These are phyloP conservation scores for Ovis aries DNA, from an alignment of 2,113 vertebrate species.

Conservation along the genomic window ARS-UI_Ramb_v3.0 NC_056059.1:115602501-115603000, in stretches of 20 bases:
- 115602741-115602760: rapidly evolving
- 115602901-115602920: neutral
- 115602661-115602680: rapidly evolving
- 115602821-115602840: neutral
- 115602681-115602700: rapidly evolving
- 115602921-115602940: rapidly evolving
- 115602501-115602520: too few species aligned
- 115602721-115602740: neutral
- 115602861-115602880: slow-evolving; percentile 28
- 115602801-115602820: neutral
- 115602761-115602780: neutral
- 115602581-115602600: neutral
- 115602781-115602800: neutral
- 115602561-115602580: rapidly evolving
- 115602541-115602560: neutral
- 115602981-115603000: rapidly evolving
- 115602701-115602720: neutral
- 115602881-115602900: rapidly evolving
- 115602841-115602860: neutral
- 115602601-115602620: rapidly evolving
- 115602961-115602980: neutral
- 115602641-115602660: rapidly evolving
- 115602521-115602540: neutral
- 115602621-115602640: rapidly evolving
- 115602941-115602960: neutral